Conservation (phyloP, 2,888 invertebrate genomes). For the Oasisia sp. region DNA sequence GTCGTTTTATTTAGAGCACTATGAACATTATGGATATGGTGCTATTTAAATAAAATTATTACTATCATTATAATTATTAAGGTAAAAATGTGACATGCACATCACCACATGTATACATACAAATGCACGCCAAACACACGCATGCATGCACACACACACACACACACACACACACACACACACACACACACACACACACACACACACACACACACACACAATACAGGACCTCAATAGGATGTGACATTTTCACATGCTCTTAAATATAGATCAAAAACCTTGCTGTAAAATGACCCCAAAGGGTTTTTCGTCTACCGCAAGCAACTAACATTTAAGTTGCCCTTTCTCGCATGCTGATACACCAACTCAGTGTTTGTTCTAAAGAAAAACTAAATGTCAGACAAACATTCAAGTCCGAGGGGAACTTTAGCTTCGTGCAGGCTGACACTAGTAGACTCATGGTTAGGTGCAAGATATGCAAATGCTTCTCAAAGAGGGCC, state of each 20-base stretch:
- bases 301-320: neutral
- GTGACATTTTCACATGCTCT: neutral
- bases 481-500: neutral
- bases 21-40: no score
- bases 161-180: no score
- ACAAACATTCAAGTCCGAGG: neutral
- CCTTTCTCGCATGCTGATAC: neutral
- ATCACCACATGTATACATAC: no score
- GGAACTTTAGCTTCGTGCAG: neutral
- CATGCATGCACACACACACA: no score
- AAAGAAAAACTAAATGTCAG: neutral
- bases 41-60: no score
- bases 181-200: no score
- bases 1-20: no score
- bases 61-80: no score
- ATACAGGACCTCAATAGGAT: neutral
- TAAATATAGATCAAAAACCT: no score
- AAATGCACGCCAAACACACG: no score
- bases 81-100: no score
- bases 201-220: neutral
- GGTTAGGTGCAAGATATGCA: neutral
- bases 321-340: neutral
- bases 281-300: neutral
- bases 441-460: neutral
- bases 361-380: neutral